These are phyloP conservation scores for Celastrina argiolus DNA, from an alignment of 2,888 invertebrate species.

Conservation along the genomic window DNA sequence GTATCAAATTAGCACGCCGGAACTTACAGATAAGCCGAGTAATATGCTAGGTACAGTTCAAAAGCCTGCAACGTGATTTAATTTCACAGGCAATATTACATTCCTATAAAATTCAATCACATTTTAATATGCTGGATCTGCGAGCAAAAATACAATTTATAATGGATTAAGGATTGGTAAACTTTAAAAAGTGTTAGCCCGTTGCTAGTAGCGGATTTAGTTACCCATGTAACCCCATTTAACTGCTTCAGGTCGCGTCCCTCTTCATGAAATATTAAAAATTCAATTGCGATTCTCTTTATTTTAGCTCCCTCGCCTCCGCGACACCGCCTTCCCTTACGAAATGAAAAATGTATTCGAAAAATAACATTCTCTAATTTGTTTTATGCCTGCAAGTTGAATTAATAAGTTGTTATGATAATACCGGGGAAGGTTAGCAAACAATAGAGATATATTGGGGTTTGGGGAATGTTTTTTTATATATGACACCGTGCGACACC, in stretches of 20 bases:
- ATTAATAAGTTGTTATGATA: constrained; percentile 66
- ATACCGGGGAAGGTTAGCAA: background rate
- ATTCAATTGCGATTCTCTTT: constrained; percentile 79
- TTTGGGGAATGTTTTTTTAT: background rate
- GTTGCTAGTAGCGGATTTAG: constrained; percentile 32
- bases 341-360: constrained; percentile 76
- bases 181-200: background rate
- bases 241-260: constrained; percentile 63
- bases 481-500: too few species aligned
- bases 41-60: too few species aligned
- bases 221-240: constrained; percentile 63
- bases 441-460: background rate
- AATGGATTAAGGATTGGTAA: background rate
- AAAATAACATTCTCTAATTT: constrained; percentile 73
- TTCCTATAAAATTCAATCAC: too few species aligned
- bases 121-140: too few species aligned
- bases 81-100: too few species aligned
- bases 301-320: constrained; percentile 71
- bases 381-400: constrained; percentile 5
- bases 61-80: too few species aligned
- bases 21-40: too few species aligned
- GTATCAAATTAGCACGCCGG: too few species aligned
- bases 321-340: constrained; percentile 61
- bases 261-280: constrained; percentile 79
- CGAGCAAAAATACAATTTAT: too few species aligned